These are phyloP conservation scores for Machaerirhynchus nigripectus DNA, from an alignment of 2,113 vertebrate species.

Conservation along the genomic window DNA sequence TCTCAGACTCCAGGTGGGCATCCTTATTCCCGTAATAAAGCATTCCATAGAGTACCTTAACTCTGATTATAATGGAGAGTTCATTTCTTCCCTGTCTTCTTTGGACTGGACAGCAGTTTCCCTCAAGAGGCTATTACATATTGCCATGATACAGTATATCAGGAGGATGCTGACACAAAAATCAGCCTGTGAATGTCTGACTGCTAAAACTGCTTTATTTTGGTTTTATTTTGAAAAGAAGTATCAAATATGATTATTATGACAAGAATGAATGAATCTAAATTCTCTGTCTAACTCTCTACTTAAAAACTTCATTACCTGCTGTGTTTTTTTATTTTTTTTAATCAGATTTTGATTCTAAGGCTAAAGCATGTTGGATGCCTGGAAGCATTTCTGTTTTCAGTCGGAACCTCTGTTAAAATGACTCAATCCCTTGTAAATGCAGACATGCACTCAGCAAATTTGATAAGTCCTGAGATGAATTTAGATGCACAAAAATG, in stretches of 20 bases:
- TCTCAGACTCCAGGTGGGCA: background rate
- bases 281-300: background rate
- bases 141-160: background rate
- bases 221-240: background rate
- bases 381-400: background rate
- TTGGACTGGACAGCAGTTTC: background rate
- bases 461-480: conserved; percentile 38
- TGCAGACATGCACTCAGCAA: conserved; percentile 14
- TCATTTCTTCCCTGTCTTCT: background rate
- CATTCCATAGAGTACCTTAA: background rate
- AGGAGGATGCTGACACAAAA: background rate
- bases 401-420: background rate
- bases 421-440: conserved; percentile 5
- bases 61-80: background rate
- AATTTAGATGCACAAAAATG: conserved; percentile 53
- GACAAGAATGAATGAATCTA: background rate
- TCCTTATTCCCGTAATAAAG: background rate
- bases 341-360: background rate
- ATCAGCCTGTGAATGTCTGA: background rate
- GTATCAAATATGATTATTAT: background rate
- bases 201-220: background rate
- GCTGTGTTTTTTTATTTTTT: background rate
- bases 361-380: background rate
- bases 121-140: background rate
- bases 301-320: background rate